Percentiles rank a stretch among this genome's conserved stretches.
These are phyloP conservation scores for Cavia porcellus DNA, from an alignment of 2,113 vertebrate species.

Conservation along the genomic window DNA sequence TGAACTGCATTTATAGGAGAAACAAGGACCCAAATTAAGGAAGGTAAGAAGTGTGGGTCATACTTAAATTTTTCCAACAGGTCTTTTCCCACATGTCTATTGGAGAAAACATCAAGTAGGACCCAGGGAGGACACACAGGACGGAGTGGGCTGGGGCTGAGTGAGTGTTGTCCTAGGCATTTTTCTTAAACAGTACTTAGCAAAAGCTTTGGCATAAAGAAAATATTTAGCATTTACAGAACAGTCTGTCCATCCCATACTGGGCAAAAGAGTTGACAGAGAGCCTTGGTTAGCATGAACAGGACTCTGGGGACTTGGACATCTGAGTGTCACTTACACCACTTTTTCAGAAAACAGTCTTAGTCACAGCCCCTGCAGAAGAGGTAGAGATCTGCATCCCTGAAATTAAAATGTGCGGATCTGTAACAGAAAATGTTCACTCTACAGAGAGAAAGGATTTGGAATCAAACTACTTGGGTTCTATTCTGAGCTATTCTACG, in stretches of 20 bases:
- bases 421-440: background rate
- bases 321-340: background rate
- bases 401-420: background rate
- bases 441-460: background rate
- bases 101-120: background rate
- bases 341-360: background rate
- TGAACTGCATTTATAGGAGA: background rate
- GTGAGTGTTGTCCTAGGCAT: fast-evolving
- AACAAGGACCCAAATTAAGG: background rate
- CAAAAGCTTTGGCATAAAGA: background rate
- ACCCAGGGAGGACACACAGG: background rate
- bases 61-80: background rate
- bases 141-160: background rate
- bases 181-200: background rate
- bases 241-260: background rate
- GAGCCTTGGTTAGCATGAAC: fast-evolving
- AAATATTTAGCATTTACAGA: background rate
- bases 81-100: background rate
- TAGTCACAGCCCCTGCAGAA: background rate
- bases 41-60: background rate
- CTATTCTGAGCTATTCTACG: background rate
- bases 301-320: background rate
- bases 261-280: background rate
- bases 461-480: background rate
- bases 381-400: background rate